These are phyloP conservation scores for Fregetta grallaria DNA, from an alignment of 2,113 vertebrate genomes.

Conservation along the genomic window DNA sequence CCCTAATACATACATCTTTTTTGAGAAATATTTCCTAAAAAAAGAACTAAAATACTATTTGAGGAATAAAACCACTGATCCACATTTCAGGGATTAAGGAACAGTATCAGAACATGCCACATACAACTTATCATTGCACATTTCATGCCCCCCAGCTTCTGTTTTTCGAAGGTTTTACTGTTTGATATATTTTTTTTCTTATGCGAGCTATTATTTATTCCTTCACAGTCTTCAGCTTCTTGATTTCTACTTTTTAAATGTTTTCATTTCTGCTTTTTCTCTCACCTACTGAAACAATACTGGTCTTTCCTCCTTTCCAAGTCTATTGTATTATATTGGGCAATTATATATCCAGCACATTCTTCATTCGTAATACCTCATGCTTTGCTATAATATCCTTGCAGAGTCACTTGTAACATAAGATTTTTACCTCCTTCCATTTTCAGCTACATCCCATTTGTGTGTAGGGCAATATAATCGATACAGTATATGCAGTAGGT, in stretches of 20 bases:
- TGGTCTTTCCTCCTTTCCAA: neutral
- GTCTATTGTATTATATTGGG: neutral
- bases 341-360: neutral
- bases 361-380: neutral
- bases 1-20: neutral
- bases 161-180: neutral
- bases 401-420: neutral
- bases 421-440: neutral
- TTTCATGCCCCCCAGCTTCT: neutral
- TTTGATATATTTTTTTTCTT: neutral
- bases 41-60: neutral
- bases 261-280: slow-evolving; percentile 2
- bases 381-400: neutral
- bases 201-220: neutral
- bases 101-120: neutral
- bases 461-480: neutral
- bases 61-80: neutral
- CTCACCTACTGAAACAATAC: neutral
- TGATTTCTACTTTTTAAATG: neutral
- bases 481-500: neutral
- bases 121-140: neutral
- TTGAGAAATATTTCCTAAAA: neutral
- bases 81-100: neutral
- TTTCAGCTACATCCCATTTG: neutral
- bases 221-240: neutral